A percentile compares a stretch with the other conserved stretches of the same genome.
Evolutionary conservation across 2,888 invertebrate species (phyloP).

Genomic region (Pollenia labialis): DNA sequence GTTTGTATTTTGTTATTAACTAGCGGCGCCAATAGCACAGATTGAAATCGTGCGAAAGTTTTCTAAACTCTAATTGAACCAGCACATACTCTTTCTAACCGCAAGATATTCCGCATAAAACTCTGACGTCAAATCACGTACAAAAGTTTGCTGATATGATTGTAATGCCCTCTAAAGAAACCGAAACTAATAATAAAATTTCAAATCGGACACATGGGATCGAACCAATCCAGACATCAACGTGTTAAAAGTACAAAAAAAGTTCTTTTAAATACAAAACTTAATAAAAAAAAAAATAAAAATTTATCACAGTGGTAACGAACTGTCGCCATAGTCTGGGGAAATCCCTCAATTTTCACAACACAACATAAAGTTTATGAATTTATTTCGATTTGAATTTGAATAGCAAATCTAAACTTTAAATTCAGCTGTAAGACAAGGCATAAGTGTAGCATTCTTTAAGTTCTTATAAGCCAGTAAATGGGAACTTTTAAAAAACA

Average conservation of each 20-base stretch:
- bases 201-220: too few relatives aligned
- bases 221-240: too few relatives aligned
- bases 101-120: neutral
- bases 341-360: neutral
- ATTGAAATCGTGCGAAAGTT: too few relatives aligned
- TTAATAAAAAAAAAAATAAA: neutral
- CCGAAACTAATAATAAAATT: too few relatives aligned
- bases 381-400: slow-evolving; percentile 11
- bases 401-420: neutral
- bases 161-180: too few relatives aligned
- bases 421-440: neutral
- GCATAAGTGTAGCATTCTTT: neutral
- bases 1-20: too few relatives aligned
- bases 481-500: neutral
- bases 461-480: neutral
- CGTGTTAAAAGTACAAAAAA: too few relatives aligned
- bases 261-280: neutral
- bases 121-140: neutral
- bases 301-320: slow-evolving; percentile 6
- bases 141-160: too few relatives aligned
- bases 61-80: too few relatives aligned
- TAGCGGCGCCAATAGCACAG: too few relatives aligned
- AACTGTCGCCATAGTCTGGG: slow-evolving; percentile 14
- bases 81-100: too few relatives aligned
- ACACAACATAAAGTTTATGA: neutral